Base-by-base conservation (phyloP, 2,113 vertebrate species). In the Pampusana beccarii region DNA sequence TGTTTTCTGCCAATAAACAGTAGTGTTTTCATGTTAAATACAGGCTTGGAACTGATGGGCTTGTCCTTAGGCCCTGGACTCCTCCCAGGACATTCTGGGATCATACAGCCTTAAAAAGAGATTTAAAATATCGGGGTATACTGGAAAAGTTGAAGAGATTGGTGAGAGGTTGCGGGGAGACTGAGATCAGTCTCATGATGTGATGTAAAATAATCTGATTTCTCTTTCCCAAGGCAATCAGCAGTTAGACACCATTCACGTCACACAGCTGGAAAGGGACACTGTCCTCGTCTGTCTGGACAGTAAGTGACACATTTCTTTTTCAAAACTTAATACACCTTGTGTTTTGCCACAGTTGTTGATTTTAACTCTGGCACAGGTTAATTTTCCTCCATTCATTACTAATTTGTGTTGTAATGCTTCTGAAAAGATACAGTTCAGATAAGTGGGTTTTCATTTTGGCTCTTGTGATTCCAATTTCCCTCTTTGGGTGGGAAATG, bases 231-330 rank as follows among this genome's bases (percentile, higher is more conserved):
- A 92, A 99, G 99, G 95, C 92, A 98, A 98, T 93, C 98, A 99
- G 73, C 99, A 99, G 93, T 97, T 99, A 74, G 99, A 99, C 91
- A 98, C 99, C 44, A 99, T 99, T 94, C 99, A 99, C 0, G 99
- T 99, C 34, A 99, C 99, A 16, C 99, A 99, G 97, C 97, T 99
- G 98, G 99, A 99, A 95, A 98, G 99, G 96, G 99, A 99, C 97
- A 99, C 99, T 0, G 99, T 99, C 91, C 96, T 99, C 62, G 99
- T 99, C 96, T 99, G 99, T 97, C 98, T 99, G 97, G 99, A 99
- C 98, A 98, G 99, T 99, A 97, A 99, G 99, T 99, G 88, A 48
- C 79, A 25, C 26, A 21, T 64, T 69, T 48, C 58, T 2, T 8
- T 24, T n/a, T 83, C 51, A 40, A 13, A 67, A 5, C 50, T 56